Percentiles rank a stretch among this genome's conserved stretches.
These are phyloP conservation scores for Pseudomyrmex pallidus DNA, from an alignment of 1,140 invertebrate species.

Conservation along the genomic window DNA sequence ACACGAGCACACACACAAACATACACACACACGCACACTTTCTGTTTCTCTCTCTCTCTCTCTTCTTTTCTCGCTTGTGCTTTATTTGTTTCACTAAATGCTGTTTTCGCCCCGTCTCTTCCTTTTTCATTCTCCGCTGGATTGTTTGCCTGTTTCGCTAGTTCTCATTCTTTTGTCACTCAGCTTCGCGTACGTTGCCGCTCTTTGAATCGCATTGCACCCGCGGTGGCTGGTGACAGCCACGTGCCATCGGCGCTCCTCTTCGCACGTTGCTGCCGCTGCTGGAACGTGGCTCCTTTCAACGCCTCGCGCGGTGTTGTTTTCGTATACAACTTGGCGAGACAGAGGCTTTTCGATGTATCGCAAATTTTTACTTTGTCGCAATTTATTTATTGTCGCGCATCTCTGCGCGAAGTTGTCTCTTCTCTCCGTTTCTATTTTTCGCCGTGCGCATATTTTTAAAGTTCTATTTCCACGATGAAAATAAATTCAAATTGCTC, in stretches of 20 bases:
- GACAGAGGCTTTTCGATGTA: too few species aligned
- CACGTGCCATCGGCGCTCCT: conserved; percentile 66
- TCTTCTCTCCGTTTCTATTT: background rate
- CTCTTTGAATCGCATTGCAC: conserved; percentile 59
- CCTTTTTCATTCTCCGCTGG: conserved; percentile 39
- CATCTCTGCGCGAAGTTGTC: too few species aligned
- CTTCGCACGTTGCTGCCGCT: conserved; percentile 50
- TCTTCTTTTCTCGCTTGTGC: conserved; percentile 45
- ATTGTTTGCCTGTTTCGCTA: conserved; percentile 25
- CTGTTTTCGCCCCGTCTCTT: conserved; percentile 52
- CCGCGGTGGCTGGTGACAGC: conserved; percentile 66
- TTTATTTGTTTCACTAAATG: conserved; percentile 26
- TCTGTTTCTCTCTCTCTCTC: conserved; percentile 38
- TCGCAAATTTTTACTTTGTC: background rate
- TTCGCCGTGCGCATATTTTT: background rate
- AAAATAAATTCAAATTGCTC: background rate
- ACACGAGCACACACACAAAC: too few species aligned
- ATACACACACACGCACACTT: background rate
- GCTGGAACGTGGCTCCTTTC: conserved; percentile 55
- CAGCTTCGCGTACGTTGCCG: conserved; percentile 25
- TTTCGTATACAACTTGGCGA: too few species aligned
- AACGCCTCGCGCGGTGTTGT: conserved; percentile 34
- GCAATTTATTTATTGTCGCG: background rate
- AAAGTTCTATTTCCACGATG: background rate
- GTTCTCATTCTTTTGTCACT: conserved; percentile 33